Evolutionary conservation across 2,113 vertebrate species (phyloP).

Genomic region (Eidolon helvum): DNA sequence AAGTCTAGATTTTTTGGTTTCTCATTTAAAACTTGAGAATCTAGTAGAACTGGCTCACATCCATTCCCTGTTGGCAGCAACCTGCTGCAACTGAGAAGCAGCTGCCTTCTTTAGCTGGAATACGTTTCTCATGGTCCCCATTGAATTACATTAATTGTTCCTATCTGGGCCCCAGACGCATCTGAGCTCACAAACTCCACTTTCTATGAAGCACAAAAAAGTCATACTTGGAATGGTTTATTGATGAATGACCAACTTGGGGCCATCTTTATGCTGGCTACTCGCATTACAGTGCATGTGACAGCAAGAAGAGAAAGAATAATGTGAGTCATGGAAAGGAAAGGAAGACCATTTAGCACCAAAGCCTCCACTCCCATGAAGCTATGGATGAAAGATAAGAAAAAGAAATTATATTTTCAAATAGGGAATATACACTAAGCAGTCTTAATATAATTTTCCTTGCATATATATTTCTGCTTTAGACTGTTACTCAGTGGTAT

Average conservation of each 20-base stretch:
- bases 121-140: background rate
- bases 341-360: background rate
- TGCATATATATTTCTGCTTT: background rate
- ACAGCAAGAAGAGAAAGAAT: background rate
- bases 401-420: constrained; percentile 24
- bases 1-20: background rate
- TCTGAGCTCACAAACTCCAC: background rate
- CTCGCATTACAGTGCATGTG: background rate
- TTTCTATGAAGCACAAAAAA: background rate
- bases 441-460: background rate
- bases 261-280: background rate
- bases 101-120: background rate
- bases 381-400: background rate
- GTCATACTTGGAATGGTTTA: background rate
- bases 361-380: background rate
- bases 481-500: background rate
- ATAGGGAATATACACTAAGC: background rate
- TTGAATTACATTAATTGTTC: background rate
- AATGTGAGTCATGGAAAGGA: background rate
- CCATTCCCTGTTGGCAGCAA: background rate
- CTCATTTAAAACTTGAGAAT: background rate
- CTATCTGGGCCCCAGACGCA: background rate
- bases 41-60: background rate
- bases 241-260: background rate
- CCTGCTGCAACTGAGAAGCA: background rate